These are phyloP conservation scores for Sycobia sp. DNA, from an alignment of 1,140 invertebrate species.

Conservation along the genomic window DNA sequence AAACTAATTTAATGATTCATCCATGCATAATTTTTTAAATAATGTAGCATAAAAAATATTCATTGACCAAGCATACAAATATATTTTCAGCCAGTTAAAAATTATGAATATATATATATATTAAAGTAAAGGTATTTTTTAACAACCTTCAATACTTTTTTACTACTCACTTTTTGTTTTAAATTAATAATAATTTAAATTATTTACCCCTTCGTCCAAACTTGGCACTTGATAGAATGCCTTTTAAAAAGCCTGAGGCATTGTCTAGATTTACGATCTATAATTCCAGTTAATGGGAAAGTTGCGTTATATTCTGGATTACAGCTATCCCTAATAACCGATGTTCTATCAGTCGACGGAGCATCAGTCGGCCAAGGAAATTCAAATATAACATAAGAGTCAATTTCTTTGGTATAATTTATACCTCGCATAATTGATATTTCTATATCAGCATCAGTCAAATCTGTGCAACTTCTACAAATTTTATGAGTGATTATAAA, in stretches of 20 bases:
- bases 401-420: slow-evolving; percentile 88
- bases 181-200: neutral
- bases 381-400: slow-evolving; percentile 93
- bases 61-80: too few relatives aligned
- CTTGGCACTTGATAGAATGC: slow-evolving; percentile 86
- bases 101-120: too few relatives aligned
- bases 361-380: slow-evolving; percentile 90
- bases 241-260: slow-evolving; percentile 87
- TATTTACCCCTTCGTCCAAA: slow-evolving; percentile 90
- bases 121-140: too few relatives aligned
- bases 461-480: slow-evolving; percentile 82
- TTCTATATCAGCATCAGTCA: slow-evolving; percentile 90
- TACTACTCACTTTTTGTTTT: too few relatives aligned
- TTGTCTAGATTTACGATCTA: slow-evolving; percentile 78
- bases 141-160: too few relatives aligned
- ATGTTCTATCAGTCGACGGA: slow-evolving; percentile 77
- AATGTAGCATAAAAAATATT: too few relatives aligned
- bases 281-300: slow-evolving; percentile 72
- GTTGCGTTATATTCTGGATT: slow-evolving; percentile 87
- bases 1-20: too few relatives aligned
- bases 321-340: slow-evolving; percentile 80
- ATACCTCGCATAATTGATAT: slow-evolving; percentile 85
- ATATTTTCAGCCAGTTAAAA: too few relatives aligned
- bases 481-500: slow-evolving; percentile 20
- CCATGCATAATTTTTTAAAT: too few relatives aligned